These are phyloP conservation scores for Babylonia areolata DNA, from an alignment of 1,140 invertebrate genomes.

Conservation along the genomic window DNA sequence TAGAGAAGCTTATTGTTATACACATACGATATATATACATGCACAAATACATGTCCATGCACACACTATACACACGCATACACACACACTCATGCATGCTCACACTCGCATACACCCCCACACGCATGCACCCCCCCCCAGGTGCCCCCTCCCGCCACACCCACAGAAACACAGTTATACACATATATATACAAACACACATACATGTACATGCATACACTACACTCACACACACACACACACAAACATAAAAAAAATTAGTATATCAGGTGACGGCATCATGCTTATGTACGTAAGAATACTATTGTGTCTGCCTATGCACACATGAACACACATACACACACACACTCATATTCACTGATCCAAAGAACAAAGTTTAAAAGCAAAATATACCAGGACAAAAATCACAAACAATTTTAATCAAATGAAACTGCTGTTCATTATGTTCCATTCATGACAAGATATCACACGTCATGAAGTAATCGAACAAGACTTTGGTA, in stretches of 20 bases:
- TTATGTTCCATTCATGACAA: too few relatives aligned
- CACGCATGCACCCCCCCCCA: not conserved
- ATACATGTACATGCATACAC: not conserved
- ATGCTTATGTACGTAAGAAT: not conserved
- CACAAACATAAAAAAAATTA: not conserved
- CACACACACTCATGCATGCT: not conserved
- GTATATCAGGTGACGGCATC: not conserved
- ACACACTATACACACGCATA: not conserved
- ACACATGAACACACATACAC: not conserved
- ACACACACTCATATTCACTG: not conserved
- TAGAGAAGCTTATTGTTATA: too few relatives aligned
- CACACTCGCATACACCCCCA: not conserved
- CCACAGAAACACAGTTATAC: not conserved
- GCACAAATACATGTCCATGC: not conserved
- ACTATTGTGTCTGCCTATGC: not conserved
- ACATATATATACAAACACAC: not conserved
- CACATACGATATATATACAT: not conserved
- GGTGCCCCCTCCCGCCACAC: too few relatives aligned
- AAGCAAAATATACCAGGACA: not conserved
- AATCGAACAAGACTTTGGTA: too few relatives aligned
- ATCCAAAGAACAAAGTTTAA: not conserved
- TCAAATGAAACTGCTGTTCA: too few relatives aligned
- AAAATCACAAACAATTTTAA: too few relatives aligned
- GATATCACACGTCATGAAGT: too few relatives aligned
- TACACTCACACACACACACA: slow-evolving; percentile 12